A percentile compares a stretch with the other conserved stretches of the same genome.
These are phyloP conservation scores for Spheniscus mendiculus DNA, from an alignment of 2,113 vertebrate species.

Conservation along the genomic window DNA sequence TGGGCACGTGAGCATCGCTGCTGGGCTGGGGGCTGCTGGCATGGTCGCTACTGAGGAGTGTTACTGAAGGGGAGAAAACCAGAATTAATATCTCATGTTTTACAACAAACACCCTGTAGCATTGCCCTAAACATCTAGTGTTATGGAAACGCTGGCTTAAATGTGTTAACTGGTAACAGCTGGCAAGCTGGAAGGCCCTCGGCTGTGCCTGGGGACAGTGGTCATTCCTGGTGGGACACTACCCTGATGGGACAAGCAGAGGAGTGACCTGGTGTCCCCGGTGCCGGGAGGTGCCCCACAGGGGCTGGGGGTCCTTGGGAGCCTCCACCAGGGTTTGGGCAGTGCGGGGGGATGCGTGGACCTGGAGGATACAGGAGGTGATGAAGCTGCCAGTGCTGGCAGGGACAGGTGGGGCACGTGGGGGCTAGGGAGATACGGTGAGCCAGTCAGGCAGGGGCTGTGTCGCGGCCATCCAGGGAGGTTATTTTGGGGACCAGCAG, in stretches of 20 bases:
- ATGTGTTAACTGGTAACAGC: neutral
- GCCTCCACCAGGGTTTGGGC: neutral
- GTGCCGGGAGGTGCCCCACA: rapidly evolving
- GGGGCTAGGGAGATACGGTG: rapidly evolving
- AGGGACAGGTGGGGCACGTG: neutral
- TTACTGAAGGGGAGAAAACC: neutral
- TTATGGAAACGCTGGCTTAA: conserved; percentile 30
- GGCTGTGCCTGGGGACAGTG: neutral
- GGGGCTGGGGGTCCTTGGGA: neutral
- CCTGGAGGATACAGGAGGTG: neutral
- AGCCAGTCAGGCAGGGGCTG: neutral
- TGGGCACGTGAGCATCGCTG: neutral
- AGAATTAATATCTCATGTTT: neutral
- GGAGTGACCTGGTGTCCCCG: rapidly evolving
- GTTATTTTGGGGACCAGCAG: neutral
- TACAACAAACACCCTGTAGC: conserved; percentile 33
- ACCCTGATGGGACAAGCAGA: neutral
- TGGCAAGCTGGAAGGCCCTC: neutral
- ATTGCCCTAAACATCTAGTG: conserved; percentile 13
- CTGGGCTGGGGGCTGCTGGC: neutral
- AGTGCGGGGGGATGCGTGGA: rapidly evolving
- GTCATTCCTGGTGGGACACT: neutral
- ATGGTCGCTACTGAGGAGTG: neutral
- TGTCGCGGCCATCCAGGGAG: rapidly evolving
- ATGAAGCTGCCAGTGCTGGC: neutral